phyloP scores from a whole-genome alignment of 2,888 invertebrate species.

The Diarsia dahlii region DNA sequence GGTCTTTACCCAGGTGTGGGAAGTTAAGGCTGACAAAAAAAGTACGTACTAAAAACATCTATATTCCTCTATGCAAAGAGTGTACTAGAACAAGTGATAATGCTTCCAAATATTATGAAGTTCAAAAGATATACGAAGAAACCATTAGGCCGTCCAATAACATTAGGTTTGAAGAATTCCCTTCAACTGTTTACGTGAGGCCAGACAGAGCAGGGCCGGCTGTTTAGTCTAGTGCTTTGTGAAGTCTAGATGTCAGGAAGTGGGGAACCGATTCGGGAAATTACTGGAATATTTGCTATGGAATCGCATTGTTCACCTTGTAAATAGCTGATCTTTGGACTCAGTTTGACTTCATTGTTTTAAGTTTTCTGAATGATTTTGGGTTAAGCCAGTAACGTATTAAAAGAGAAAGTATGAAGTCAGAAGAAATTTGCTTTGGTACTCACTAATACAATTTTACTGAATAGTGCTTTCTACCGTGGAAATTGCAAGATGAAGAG shows the following conservation, averaged over 20 bases:
- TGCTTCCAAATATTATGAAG: slow-evolving; percentile 6
- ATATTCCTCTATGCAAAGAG: neutral
- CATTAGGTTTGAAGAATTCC: slow-evolving; percentile 54
- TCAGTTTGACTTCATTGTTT: neutral
- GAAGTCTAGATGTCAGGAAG: slow-evolving; percentile 73
- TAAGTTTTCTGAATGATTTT: neutral
- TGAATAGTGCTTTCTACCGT: neutral
- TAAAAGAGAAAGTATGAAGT: neutral
- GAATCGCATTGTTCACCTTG: neutral
- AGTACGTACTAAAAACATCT: neutral
- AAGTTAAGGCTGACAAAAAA: too few relatives aligned
- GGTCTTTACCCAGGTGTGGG: too few relatives aligned
- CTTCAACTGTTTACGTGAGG: slow-evolving; percentile 66
- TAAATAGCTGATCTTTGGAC: neutral
- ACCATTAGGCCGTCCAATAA: slow-evolving; percentile 14
- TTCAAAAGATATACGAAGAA: slow-evolving; percentile 23
- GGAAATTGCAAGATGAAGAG: neutral
- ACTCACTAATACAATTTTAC: neutral
- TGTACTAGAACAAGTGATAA: neutral
- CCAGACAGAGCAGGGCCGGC: slow-evolving; percentile 53
- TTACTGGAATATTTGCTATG: slow-evolving; percentile 19
- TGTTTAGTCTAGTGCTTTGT: slow-evolving; percentile 78
- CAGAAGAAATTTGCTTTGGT: neutral
- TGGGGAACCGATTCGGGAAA: slow-evolving; percentile 46
- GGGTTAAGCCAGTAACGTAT: neutral